These are phyloP conservation scores for Polyploca ridens DNA, from an alignment of 2,888 invertebrate genomes.

Conservation along the genomic window DNA sequence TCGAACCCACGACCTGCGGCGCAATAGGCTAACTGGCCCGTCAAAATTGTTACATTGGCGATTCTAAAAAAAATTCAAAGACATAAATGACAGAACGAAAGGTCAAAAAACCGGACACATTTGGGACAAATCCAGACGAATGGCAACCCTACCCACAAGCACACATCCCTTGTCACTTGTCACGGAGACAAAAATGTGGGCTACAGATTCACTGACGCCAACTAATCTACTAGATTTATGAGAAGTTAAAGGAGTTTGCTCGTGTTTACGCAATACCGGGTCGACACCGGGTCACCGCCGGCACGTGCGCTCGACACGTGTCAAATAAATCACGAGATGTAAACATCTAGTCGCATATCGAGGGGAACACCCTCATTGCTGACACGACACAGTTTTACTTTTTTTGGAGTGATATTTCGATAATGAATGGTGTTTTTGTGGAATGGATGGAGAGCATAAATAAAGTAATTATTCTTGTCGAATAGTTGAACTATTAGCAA, in stretches of 20 bases:
- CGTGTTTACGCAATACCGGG: background rate
- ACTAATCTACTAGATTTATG: conserved; percentile 6
- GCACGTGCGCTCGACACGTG: background rate
- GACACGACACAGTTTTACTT: background rate
- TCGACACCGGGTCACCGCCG: background rate
- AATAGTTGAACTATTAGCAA: no score
- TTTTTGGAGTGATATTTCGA: background rate
- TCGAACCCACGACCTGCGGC: no score
- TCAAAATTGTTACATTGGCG: no score
- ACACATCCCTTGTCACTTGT: background rate
- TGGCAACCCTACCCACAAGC: background rate
- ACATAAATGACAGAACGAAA: no score
- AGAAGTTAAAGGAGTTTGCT: background rate
- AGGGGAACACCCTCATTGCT: background rate
- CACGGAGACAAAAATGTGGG: background rate
- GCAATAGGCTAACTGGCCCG: no score
- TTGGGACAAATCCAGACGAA: background rate
- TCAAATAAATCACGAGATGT: conserved; percentile 1
- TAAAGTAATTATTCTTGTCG: no score
- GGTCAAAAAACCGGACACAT: no score
- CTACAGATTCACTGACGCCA: background rate
- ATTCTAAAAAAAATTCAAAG: no score
- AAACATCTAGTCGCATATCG: background rate
- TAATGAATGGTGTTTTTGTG: background rate
- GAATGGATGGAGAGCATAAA: no score